These are phyloP conservation scores for Ophioninae sp. DNA, from an alignment of 2,888 invertebrate species.

Conservation along the genomic window DNA sequence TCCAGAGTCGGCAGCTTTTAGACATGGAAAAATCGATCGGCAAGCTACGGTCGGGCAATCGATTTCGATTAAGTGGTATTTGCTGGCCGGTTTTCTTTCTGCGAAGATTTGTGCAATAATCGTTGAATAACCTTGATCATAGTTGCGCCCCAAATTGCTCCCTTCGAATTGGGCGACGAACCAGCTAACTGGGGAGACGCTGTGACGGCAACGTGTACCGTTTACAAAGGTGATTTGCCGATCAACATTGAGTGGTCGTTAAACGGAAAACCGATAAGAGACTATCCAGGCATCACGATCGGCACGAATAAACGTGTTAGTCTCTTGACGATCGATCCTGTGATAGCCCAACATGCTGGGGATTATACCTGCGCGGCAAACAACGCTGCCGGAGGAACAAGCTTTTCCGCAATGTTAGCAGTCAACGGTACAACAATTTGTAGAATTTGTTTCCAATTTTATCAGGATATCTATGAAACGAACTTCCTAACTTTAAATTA, in stretches of 20 bases:
- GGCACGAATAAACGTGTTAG: constrained; percentile 79
- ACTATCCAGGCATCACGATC: constrained; percentile 67
- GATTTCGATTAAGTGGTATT: neutral
- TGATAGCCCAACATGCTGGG: constrained; percentile 81
- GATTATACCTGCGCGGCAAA: constrained; percentile 83
- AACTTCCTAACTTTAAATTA: constrained; percentile 2
- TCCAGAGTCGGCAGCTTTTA: constrained; percentile 24
- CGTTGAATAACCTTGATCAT: constrained; percentile 71
- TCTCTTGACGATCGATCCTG: constrained; percentile 80
- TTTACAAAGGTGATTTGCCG: constrained; percentile 87
- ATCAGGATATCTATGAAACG: constrained; percentile 60
- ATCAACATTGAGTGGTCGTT: constrained; percentile 88
- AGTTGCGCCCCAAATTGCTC: constrained; percentile 88
- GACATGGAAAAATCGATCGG: neutral
- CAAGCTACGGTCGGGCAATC: neutral
- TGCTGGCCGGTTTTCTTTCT: neutral
- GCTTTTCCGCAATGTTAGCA: constrained; percentile 85
- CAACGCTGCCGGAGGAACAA: constrained; percentile 86
- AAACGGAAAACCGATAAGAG: constrained; percentile 83
- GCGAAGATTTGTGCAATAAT: neutral
- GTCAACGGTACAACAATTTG: constrained; percentile 72
- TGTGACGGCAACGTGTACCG: constrained; percentile 83
- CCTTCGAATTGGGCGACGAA: constrained; percentile 88
- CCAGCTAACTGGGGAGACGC: constrained; percentile 86
- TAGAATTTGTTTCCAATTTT: neutral